phyloP scores from a whole-genome alignment of 2,113 vertebrate genomes.

The Gorsachius goisagi region DNA sequence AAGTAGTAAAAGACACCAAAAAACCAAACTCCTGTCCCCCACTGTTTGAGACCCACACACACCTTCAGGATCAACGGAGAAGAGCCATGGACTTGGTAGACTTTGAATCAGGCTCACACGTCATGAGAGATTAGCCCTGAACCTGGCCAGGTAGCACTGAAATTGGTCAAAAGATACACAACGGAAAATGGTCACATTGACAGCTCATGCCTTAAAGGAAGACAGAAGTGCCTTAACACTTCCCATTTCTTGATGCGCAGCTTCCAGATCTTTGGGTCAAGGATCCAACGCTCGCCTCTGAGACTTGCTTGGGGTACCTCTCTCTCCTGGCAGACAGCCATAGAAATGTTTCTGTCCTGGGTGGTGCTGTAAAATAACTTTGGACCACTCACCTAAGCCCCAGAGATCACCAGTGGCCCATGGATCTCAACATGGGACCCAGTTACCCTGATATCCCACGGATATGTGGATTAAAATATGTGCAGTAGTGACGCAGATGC shows the following conservation, averaged over 20 bases:
- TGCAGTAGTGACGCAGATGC: neutral
- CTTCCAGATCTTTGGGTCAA: neutral
- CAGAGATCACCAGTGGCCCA: neutral
- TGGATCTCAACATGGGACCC: neutral
- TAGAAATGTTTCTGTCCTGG: neutral
- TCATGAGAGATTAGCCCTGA: neutral
- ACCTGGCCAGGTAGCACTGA: neutral
- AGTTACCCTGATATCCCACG: neutral
- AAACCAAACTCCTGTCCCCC: neutral
- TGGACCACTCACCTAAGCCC: fast-evolving
- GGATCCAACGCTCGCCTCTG: neutral
- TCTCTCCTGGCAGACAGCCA: neutral
- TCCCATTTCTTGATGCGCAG: neutral
- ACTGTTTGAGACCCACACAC: neutral
- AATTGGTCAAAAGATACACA: neutral
- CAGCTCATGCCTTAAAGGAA: neutral
- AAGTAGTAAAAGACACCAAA: neutral
- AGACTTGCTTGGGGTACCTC: neutral
- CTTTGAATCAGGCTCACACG: neutral
- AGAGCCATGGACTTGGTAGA: neutral
- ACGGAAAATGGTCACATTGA: neutral
- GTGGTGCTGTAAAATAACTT: neutral
- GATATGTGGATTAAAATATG: neutral
- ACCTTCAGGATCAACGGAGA: neutral
- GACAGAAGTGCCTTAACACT: neutral